Conservation (phyloP, 2,797 vertebrate genomes). For the Ctenosaura bakeri region DNA sequence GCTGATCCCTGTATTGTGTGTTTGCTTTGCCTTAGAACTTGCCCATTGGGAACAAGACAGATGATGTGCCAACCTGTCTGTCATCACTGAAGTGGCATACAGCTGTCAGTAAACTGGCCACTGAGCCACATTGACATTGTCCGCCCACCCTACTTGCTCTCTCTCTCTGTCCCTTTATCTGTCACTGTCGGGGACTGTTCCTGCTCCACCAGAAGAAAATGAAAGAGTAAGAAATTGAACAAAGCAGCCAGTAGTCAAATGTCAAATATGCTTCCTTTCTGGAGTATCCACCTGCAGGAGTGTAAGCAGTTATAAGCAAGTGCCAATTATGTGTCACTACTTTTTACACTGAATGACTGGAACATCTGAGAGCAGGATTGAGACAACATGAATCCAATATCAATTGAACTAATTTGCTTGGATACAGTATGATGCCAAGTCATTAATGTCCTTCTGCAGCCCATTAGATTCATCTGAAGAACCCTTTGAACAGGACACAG, state of each 20-base stretch:
- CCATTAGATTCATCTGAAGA: background rate
- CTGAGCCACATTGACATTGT: background rate
- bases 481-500: background rate
- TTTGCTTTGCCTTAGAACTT: no score
- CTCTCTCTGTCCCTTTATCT: background rate
- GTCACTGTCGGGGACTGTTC: background rate
- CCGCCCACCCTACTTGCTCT: background rate
- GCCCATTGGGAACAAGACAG: no score
- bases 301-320: background rate
- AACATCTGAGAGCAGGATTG: background rate
- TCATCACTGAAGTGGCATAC: background rate
- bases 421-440: background rate
- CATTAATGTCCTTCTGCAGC: background rate
- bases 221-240: background rate
- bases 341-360: background rate
- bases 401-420: background rate
- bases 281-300: background rate
- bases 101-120: background rate
- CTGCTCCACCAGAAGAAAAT: background rate
- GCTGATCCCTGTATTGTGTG: no score
- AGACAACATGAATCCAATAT: background rate
- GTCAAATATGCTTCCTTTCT: background rate
- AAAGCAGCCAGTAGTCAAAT: background rate
- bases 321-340: background rate
- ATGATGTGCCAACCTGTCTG: background rate